Conservation (phyloP, 1,140 invertebrate genomes). For the Papilio aristodemus region DNA sequence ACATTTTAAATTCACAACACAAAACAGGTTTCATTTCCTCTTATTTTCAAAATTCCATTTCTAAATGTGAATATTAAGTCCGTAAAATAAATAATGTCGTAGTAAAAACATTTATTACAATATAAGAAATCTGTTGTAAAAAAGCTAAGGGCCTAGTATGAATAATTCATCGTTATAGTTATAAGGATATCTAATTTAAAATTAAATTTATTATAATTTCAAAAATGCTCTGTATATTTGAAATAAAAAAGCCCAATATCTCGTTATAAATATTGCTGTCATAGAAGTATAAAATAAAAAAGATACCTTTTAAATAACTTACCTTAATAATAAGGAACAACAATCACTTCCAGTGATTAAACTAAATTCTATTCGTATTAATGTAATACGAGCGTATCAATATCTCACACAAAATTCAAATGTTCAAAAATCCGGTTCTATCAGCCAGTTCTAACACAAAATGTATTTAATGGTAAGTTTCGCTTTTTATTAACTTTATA, state of each 20-base stretch:
- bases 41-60: not conserved
- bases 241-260: too few relatives aligned
- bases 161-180: too few relatives aligned
- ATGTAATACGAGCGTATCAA: not conserved
- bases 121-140: too few relatives aligned
- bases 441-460: slow-evolving; percentile 7
- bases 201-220: too few relatives aligned
- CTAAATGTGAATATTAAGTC: not conserved
- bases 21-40: not conserved
- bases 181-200: too few relatives aligned
- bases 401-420: slow-evolving; percentile 1
- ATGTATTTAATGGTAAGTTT: too few relatives aligned
- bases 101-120: not conserved
- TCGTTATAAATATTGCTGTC: too few relatives aligned
- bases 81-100: not conserved
- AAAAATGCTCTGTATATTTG: too few relatives aligned
- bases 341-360: not conserved
- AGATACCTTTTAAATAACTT: slow-evolving; percentile 1
- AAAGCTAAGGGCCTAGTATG: too few relatives aligned
- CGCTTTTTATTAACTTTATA: too few relatives aligned
- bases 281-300: not conserved
- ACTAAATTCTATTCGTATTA: not conserved
- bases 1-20: not conserved
- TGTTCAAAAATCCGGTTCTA: not conserved
- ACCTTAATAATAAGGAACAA: not conserved